Evolutionary conservation across 2,888 invertebrate genomes (phyloP), one percentile per base, ranked within the genome.

Genomic region (Drosophila paranaensis): DNA sequence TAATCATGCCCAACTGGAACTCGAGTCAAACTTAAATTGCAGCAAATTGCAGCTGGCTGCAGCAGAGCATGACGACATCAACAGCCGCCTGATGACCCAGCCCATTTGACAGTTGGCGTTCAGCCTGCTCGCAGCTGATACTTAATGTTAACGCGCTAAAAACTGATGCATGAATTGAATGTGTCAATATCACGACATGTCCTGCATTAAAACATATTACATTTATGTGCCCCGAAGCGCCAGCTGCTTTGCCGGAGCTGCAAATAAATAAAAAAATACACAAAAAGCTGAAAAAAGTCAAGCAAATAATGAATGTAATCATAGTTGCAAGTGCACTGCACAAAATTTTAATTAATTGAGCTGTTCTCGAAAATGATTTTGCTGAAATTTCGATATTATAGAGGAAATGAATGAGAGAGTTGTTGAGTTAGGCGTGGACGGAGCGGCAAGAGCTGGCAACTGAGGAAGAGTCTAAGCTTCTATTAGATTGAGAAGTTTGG

Each of bases 181-280:
- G 76, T 86, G 87, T 84, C 88, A 86, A 89, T 86, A 89, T 74
- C 50, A 69, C 72, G 57, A 66, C 77, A 77, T 78, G 88, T 76
- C 68, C 76, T 76, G 76, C 71, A 81, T 88, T 79, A 69, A 74
- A 85, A 88, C 82, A 74, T 66, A 60, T 74, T 75, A 79, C 79
- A 68, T 74, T 73, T 75, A 70, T 83, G 76, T 76, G 62, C 63
- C 65, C 69, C 75, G 67, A 65, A 61, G 71, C 62, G 65, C 40
- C 82, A 82, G 77, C 77, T 85, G 82, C 56, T 82, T 75, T 63
- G 46, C 33, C 5, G 9, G 0, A 6, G 27, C 20, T 37, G 40
- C 48, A 48, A 46, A 46, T 48, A 48, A 46, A 10, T 8, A 16
- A 67, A 35, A 46, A 71, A 30, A 27, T 27, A 5, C 6, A 40